Evolutionary conservation across 2,797 vertebrate genomes (phyloP).

Genomic region (Cryptoblepharus egeriae): DNA sequence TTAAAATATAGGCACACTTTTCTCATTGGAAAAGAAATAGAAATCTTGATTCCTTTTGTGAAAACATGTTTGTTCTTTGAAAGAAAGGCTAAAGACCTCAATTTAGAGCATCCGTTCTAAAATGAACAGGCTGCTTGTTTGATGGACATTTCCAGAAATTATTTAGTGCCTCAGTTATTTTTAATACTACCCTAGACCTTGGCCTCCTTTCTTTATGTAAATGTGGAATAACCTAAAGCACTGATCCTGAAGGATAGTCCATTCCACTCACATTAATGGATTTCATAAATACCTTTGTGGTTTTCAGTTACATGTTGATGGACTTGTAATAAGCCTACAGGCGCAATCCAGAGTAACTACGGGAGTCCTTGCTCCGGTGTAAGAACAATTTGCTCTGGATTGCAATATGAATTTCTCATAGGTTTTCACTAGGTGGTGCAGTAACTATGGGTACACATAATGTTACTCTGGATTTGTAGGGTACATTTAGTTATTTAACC

Average conservation of each 20-base stretch:
- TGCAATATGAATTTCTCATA: no score
- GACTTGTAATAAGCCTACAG: not conserved
- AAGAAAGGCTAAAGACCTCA: constrained; percentile 27
- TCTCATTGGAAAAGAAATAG: not conserved
- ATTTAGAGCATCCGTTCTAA: constrained; percentile 12
- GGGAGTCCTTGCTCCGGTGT: no score
- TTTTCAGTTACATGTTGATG: constrained; percentile 20
- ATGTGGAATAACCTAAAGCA: constrained; percentile 20
- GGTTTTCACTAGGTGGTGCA: no score
- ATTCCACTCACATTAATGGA: constrained; percentile 4
- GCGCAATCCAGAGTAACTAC: no score
- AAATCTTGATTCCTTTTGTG: not conserved
- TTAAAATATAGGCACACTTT: not conserved
- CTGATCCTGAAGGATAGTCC: constrained; percentile 16
- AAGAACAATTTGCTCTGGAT: no score
- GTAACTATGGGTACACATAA: no score
- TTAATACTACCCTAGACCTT: constrained; percentile 22
- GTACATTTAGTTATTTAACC: constrained; percentile 16
- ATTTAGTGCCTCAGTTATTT: constrained; percentile 27
- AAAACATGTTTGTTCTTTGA: constrained; percentile 1
- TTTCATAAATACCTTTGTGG: constrained; percentile 15
- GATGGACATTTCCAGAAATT: constrained; percentile 26
- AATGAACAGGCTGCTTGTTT: constrained; percentile 13
- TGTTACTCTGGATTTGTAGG: no score
- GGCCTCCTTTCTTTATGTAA: constrained; percentile 9